phyloP scores from a whole-genome alignment of 2,888 invertebrate genomes.

The Listrodromus nycthemerus region DNA sequence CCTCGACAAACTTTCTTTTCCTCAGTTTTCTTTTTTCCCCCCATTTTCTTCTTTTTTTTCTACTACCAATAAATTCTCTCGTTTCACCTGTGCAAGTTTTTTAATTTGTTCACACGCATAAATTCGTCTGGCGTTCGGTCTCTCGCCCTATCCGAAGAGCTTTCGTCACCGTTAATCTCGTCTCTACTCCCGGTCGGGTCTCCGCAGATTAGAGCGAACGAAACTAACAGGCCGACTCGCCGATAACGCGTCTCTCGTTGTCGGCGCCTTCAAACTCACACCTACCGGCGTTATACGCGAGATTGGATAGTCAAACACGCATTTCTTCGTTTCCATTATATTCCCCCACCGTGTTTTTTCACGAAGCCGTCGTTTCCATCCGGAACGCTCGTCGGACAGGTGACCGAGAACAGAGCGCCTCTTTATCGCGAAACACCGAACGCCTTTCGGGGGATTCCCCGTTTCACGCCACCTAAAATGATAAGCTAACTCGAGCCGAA shows the following conservation, averaged over 20 bases:
- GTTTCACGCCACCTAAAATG: conserved; percentile 23
- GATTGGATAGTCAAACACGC: conserved; percentile 45
- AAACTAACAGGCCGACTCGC: conserved; percentile 18
- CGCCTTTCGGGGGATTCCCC: conserved; percentile 46
- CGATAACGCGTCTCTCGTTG: conserved; percentile 17
- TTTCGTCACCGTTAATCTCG: conserved; percentile 11
- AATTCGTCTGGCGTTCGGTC: neutral
- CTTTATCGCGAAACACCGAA: conserved; percentile 61
- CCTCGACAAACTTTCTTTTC: conserved; percentile 1
- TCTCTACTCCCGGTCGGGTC: conserved; percentile 29
- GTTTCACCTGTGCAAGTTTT: neutral
- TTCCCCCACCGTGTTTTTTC: conserved; percentile 6
- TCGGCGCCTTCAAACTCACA: conserved; percentile 32
- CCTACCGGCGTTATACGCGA: neutral
- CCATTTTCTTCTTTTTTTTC: neutral
- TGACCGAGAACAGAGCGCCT: conserved; percentile 28
- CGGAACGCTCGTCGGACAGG: conserved; percentile 36
- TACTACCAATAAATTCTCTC: neutral
- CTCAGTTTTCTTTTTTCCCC: too few relatives aligned
- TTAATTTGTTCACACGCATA: neutral
- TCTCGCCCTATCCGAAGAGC: neutral
- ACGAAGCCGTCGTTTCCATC: neutral
- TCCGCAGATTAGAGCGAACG: conserved; percentile 18
- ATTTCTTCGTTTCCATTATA: conserved; percentile 32
- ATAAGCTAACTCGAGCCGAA: conserved; percentile 18